Evolutionary conservation across 2,888 invertebrate genomes (phyloP).

Genomic region (Coenonympha arcania): DNA sequence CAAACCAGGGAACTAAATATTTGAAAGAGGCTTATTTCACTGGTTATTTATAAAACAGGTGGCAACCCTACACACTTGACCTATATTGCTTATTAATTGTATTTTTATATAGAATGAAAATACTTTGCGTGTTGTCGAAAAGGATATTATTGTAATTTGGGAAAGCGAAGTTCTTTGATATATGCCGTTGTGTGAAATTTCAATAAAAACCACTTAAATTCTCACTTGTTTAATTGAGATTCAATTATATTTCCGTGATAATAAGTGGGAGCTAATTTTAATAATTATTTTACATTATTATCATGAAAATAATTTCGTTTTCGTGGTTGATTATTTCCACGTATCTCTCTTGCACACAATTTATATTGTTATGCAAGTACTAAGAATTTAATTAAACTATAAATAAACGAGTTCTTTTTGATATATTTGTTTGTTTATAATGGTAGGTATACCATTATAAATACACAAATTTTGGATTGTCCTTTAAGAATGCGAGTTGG

Average conservation of each 20-base stretch:
- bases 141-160: conserved; percentile 32
- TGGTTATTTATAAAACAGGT: not conserved
- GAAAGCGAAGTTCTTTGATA: conserved; percentile 37
- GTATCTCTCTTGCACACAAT: not conserved
- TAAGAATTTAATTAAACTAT: not conserved
- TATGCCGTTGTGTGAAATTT: conserved; percentile 1
- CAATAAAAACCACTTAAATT: not conserved
- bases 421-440: not conserved
- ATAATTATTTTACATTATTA: not conserved
- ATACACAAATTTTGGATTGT: too few relatives aligned
- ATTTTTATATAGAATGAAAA: conserved; percentile 28
- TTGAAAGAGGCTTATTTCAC: too few relatives aligned
- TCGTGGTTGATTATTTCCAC: not conserved
- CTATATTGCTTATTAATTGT: conserved; percentile 31
- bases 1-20: too few relatives aligned
- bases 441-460: not conserved
- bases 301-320: not conserved
- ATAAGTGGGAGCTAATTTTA: not conserved
- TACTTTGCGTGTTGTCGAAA: conserved; percentile 28
- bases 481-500: too few relatives aligned
- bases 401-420: not conserved
- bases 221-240: not conserved
- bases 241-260: not conserved
- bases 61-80: conserved; percentile 11
- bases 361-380: not conserved